These are phyloP conservation scores for Regulus satrapa DNA, from an alignment of 2,113 vertebrate species.

Conservation along the genomic window DNA sequence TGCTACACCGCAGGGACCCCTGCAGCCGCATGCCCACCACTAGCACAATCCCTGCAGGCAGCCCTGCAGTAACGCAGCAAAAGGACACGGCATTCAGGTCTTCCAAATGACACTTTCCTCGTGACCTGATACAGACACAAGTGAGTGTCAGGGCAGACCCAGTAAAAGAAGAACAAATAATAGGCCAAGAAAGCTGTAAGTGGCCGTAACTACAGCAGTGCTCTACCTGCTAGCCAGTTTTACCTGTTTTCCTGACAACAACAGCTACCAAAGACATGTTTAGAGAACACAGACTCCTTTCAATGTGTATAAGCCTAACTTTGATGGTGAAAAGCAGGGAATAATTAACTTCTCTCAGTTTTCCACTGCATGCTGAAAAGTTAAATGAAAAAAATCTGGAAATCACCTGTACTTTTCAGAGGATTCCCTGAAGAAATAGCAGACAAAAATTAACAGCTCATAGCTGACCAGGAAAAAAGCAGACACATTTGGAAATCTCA, in stretches of 20 bases:
- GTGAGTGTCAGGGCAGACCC: neutral
- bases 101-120: neutral
- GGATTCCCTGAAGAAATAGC: neutral
- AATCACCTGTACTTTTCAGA: neutral
- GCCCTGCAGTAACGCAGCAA: neutral
- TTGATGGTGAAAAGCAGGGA: neutral
- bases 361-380: neutral
- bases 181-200: neutral
- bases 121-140: neutral
- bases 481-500: neutral
- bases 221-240: neutral
- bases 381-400: neutral
- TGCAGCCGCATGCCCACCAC: neutral
- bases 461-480: neutral
- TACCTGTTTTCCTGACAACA: neutral
- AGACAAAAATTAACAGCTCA: neutral
- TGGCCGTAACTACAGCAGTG: neutral
- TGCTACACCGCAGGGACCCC: neutral
- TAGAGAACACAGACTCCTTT: neutral
- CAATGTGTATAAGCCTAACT: neutral
- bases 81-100: neutral
- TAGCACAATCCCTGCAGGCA: accelerated
- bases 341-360: neutral
- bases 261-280: neutral
- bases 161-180: neutral